Conservation (phyloP, 1,140 invertebrate species). For the Zaprionus vittiger region DNA sequence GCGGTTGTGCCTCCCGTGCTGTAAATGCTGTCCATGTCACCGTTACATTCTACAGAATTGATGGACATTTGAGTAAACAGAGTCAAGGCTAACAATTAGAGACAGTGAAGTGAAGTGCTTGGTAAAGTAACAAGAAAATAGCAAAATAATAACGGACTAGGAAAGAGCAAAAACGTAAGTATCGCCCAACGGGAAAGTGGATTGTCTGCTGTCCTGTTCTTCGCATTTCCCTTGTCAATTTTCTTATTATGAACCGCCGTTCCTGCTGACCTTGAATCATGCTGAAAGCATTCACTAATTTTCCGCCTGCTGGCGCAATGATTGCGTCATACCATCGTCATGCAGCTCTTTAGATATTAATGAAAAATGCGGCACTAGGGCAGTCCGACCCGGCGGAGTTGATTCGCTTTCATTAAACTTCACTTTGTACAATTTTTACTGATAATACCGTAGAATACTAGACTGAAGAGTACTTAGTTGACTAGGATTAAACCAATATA, state of each 20-base stretch:
- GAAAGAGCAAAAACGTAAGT: slow-evolving; percentile 5
- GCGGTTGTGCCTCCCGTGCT: neutral
- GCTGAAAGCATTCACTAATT: slow-evolving; percentile 41
- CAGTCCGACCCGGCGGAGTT: neutral
- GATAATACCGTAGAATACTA: neutral
- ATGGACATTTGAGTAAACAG: slow-evolving; percentile 23
- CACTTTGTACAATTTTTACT: slow-evolving; percentile 24
- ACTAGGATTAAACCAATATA: neutral
- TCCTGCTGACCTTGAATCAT: slow-evolving; percentile 32
- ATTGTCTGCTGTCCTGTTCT: neutral
- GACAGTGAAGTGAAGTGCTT: slow-evolving; percentile 25
- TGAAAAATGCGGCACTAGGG: slow-evolving; percentile 37
- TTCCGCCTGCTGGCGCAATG: slow-evolving; percentile 12
- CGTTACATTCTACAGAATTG: slow-evolving; percentile 8
- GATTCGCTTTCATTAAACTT: slow-evolving; percentile 25
- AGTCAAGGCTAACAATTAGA: slow-evolving; percentile 41
- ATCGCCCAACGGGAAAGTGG: neutral
- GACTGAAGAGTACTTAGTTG: neutral
- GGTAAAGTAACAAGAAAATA: slow-evolving; percentile 66
- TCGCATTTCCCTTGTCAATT: slow-evolving; percentile 7
- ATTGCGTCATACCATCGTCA: slow-evolving; percentile 54
- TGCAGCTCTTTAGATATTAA: slow-evolving; percentile 66
- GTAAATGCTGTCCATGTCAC: neutral
- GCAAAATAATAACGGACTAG: slow-evolving; percentile 41
- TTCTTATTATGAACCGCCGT: neutral